Evolutionary conservation across 2,797 vertebrate species (phyloP).

Genomic region (Sebastes jordani): DNA sequence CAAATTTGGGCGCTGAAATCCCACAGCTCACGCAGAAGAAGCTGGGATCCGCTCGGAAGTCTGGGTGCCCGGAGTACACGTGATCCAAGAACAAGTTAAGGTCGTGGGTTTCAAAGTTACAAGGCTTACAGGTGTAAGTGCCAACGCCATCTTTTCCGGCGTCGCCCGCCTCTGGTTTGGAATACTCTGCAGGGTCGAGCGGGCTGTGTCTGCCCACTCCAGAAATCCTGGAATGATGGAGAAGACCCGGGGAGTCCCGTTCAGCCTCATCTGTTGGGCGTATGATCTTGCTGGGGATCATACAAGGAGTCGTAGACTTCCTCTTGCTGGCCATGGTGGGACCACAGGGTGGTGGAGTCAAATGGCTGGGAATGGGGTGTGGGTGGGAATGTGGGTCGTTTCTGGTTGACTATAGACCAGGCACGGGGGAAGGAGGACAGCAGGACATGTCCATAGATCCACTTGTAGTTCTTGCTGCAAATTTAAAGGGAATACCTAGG

Average conservation of each 20-base stretch:
- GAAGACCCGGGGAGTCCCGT: constrained; percentile 65
- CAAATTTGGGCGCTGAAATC: constrained; percentile 89
- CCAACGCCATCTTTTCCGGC: constrained; percentile 70
- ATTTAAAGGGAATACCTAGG: constrained; percentile 52
- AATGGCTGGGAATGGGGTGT: constrained; percentile 38
- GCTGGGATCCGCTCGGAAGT: constrained; percentile 89
- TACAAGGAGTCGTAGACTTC: constrained; percentile 97
- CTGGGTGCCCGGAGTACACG: constrained; percentile 90
- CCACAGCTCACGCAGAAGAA: constrained; percentile 90
- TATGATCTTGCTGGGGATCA: constrained; percentile 93
- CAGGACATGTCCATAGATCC: constrained; percentile 58
- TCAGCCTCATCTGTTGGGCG: constrained; percentile 82
- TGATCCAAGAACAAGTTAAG: constrained; percentile 92
- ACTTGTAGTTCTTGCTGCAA: constrained; percentile 27
- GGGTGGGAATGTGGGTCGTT: constrained; percentile 35
- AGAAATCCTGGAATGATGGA: constrained; percentile 54
- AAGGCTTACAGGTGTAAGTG: constrained; percentile 89
- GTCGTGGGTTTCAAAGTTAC: constrained; percentile 91
- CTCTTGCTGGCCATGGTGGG: constrained; percentile 95
- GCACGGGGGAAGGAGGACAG: constrained; percentile 48
- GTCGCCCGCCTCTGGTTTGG: constrained; percentile 60
- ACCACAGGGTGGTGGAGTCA: constrained; percentile 26
- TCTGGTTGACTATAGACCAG: constrained; percentile 69
- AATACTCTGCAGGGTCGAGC: constrained; percentile 57
- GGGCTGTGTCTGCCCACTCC: constrained; percentile 58